Base-by-base conservation (phyloP, 2,797 vertebrate species). In the Malacoctenus gilli region DNA sequence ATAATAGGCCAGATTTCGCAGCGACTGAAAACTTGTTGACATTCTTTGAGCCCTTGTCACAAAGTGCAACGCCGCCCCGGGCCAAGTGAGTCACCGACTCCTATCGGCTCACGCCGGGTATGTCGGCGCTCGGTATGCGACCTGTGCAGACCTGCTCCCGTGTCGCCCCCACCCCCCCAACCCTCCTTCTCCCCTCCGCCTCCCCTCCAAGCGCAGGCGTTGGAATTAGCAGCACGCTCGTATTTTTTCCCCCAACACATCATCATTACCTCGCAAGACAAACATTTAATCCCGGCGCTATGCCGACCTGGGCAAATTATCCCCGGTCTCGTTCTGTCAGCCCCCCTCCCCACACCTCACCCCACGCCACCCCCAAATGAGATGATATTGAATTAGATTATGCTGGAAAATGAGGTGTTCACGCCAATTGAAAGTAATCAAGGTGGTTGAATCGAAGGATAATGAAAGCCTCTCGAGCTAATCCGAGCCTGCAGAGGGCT, bases 311-410 rank as follows among this genome's bases (percentile, higher is more conserved):
- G 46, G 64, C 60, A 74, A 85, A 87, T 87, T 63, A 87, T 82
- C 83, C 31, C 5, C 51, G 79, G 73, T 76, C 78, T 82, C 81
- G 55, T 85, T 84, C 80, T 66, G 79, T 85, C 82, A 77, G 77
- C 42, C 35, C 59, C n/a, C n/a, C n/a, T n/a, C n/a, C n/a, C n/a
- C n/a, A n/a, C n/a, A n/a, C n/a, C n/a, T n/a, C n/a, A n/a, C n/a
- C n/a, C n/a, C n/a, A n/a, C n/a, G n/a, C n/a, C n/a, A n/a, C n/a
- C n/a, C n/a, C 77, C 75, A 85, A 89, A 87, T 87, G 82, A 89
- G 83, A 85, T 84, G 84, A 84, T 86, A 84, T 85, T 85, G 84
- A 87, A 89, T 89, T 87, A 89, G 85, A 87, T 89, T 85, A 87
- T 70, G 50, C 62, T 55, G 6, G 82, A 88, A 89, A 90, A 90